phyloP scores from a whole-genome alignment of 2,797 vertebrate genomes.

The Anguilla marmorata region DNA sequence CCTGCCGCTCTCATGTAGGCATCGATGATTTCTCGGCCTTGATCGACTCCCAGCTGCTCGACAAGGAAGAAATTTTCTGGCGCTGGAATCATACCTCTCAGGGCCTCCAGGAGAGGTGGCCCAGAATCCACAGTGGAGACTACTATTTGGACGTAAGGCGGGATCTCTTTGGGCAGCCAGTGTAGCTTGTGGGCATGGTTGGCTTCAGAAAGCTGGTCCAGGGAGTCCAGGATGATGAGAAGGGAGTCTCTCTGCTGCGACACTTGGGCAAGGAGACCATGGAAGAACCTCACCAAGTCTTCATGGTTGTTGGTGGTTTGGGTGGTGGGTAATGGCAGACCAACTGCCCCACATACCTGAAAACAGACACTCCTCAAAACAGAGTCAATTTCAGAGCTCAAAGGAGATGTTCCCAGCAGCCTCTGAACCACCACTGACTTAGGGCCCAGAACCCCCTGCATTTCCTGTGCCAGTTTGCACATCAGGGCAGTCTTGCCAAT shows the following conservation, averaged over 20 bases:
- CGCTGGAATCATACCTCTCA: constrained; percentile 47
- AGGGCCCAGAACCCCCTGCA: constrained; percentile 55
- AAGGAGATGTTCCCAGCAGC: constrained; percentile 70
- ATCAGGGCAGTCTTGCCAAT: constrained; percentile 78
- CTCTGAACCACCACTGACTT: constrained; percentile 58
- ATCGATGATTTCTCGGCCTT: constrained; percentile 65
- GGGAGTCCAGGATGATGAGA: constrained; percentile 72
- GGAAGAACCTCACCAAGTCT: constrained; percentile 70
- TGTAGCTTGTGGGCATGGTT: constrained; percentile 52
- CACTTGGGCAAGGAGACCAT: constrained; percentile 59
- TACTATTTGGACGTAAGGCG: constrained; percentile 71
- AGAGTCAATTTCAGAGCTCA: constrained; percentile 59
- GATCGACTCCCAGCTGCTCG: constrained; percentile 60
- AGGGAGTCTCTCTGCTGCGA: constrained; percentile 66
- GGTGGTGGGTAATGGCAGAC: constrained; percentile 60
- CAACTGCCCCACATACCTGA: constrained; percentile 71
- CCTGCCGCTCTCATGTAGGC: constrained; percentile 52
- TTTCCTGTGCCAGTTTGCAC: constrained; percentile 68
- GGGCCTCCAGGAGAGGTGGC: constrained; percentile 50
- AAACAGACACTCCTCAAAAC: constrained; percentile 71
- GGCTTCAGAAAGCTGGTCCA: constrained; percentile 69
- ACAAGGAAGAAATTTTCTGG: constrained; percentile 63
- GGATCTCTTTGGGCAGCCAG: constrained; percentile 74
- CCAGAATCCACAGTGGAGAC: constrained; percentile 64
- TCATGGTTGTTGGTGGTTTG: constrained; percentile 55